These are phyloP conservation scores for Trachemys scripta DNA, from an alignment of 2,113 vertebrate species.

Conservation along the genomic window DNA sequence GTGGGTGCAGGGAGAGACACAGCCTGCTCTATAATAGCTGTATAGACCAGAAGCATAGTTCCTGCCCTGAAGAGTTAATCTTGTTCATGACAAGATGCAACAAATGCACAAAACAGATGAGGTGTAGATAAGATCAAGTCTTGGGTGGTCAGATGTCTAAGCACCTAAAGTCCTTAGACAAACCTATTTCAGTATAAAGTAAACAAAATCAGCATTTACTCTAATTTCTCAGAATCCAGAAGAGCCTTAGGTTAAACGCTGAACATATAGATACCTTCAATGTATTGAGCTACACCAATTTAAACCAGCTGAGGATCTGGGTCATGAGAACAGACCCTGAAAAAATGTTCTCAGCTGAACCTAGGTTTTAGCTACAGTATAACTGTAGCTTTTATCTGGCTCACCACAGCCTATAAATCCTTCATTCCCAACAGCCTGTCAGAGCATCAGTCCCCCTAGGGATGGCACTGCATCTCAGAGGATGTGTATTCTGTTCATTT, in stretches of 20 bases:
- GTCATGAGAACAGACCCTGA: background rate
- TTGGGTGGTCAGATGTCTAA: background rate
- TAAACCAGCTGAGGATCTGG: background rate
- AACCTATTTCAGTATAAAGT: background rate
- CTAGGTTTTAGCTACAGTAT: slow-evolving; percentile 8
- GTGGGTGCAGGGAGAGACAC: background rate
- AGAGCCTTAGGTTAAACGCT: background rate
- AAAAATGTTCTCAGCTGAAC: background rate
- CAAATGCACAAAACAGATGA: background rate
- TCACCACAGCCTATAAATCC: background rate
- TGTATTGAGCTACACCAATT: background rate
- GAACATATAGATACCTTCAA: background rate
- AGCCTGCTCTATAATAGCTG: background rate
- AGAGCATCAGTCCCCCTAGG: background rate
- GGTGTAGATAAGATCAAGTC: background rate
- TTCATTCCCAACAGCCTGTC: background rate
- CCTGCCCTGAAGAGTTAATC: background rate
- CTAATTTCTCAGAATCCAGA: background rate
- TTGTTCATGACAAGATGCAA: background rate
- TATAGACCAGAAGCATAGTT: background rate
- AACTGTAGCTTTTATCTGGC: slow-evolving; percentile 12
- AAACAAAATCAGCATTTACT: background rate
- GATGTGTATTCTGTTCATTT: background rate
- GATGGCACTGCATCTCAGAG: background rate
- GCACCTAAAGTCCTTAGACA: background rate